phyloP scores from a whole-genome alignment of 2,797 vertebrate genomes.

The Lithobates pipiens region DNA sequence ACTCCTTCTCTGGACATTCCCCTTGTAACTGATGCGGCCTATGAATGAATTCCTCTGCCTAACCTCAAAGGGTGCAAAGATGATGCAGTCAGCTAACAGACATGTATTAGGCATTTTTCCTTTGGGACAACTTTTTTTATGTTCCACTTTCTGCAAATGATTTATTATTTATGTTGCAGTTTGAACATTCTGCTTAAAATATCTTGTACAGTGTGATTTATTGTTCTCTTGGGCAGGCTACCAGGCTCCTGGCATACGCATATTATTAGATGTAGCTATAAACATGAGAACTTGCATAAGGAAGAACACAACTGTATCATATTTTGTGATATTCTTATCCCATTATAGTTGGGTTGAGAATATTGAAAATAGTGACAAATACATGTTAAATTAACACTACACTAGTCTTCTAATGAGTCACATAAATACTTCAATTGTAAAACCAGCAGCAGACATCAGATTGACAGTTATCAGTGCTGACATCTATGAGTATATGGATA shows the following conservation, averaged over 20 bases:
- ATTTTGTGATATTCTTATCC: neutral
- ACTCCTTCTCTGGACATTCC: neutral
- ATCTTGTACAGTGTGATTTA: neutral
- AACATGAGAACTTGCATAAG: neutral
- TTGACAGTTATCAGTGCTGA: neutral
- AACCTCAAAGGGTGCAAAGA: neutral
- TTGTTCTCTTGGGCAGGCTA: neutral
- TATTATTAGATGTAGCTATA: neutral
- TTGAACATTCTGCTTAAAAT: neutral
- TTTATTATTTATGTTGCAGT: neutral
- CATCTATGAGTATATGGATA: too few species aligned
- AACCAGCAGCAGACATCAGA: neutral
- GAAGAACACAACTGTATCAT: neutral
- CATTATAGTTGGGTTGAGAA: neutral
- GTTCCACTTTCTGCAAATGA: neutral
- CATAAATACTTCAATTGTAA: neutral
- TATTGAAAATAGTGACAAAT: neutral
- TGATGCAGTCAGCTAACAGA: neutral
- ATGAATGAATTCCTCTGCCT: neutral
- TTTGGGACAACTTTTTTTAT: neutral
- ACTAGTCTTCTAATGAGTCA: neutral
- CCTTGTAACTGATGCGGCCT: neutral
- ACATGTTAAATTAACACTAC: neutral
- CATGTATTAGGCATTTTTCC: slow-evolving; percentile 1
- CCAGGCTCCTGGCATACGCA: neutral